Evolutionary conservation across 2,797 vertebrate species (phyloP), one percentile per base, ranked within the genome.

Genomic region (Pipistrellus kuhlii): DNA sequence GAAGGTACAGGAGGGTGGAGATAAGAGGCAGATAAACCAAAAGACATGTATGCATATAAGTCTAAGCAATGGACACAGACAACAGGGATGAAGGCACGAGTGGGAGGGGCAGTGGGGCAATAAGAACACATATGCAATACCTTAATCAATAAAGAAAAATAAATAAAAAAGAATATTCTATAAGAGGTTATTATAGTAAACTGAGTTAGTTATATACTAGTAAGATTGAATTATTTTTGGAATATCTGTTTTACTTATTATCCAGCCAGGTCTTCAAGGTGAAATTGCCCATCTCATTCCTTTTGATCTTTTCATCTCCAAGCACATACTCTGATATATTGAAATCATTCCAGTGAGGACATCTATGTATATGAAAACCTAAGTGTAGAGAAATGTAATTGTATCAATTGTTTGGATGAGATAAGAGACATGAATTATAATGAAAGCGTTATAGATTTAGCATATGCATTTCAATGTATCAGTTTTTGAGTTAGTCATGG

Each of bases 381-480:
- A 41, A 88, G 21, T 68, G 73, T 72, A 46, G 8, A 55, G 6
- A 72, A 84, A 23, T 66, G 11, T 15, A 92, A 77, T 51, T 57
- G 27, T 41, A 94, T 95, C 66, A 94, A 83, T 80, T 72, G 72
- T 90, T 96, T 94, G 25, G 10, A 62, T 88, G 27, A 92, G 30
- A 77, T 92, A 80, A 96, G 84, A 94, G 76, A 94, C 92, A 95
- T 92, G 87, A 95, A 94, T 96, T 95, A 75, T 95, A 84, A 97
- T 97, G 85, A 96, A 91, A 96, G 90, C 86, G 95, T 81, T 95
- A 81, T 95, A 96, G 77, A 48, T 91, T 95, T 96, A 81, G 88
- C 96, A 92, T 94, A 95, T 94, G 87, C 94, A 88, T 97, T 97
- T 96, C 95, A 97, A 88, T 96, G 94, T 95, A 96, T 88, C 93